A percentile compares a stretch with the other conserved stretches of the same genome.
phyloP scores from a whole-genome alignment of 2,888 invertebrate genomes.

The Netelia melanura region DNA sequence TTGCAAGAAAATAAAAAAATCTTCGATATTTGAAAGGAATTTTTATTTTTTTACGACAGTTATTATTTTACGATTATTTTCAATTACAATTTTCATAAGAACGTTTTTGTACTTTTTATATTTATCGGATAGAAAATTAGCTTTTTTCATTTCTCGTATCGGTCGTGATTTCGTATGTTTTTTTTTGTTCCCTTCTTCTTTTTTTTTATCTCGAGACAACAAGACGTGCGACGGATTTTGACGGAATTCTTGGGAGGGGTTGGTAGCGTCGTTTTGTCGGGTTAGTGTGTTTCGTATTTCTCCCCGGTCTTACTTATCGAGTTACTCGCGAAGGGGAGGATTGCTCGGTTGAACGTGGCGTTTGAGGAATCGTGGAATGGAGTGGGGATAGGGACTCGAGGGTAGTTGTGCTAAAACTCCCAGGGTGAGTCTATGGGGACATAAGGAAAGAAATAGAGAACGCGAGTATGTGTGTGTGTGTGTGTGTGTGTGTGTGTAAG shows the following conservation, averaged over 20 bases:
- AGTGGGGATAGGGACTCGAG: background rate
- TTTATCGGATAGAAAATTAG: too few relatives aligned
- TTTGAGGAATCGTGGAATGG: conserved; percentile 4
- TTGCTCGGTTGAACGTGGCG: conserved; percentile 6
- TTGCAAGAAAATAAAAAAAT: background rate
- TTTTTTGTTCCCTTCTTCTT: background rate
- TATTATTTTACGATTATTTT: too few relatives aligned
- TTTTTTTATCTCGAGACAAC: conserved; percentile 11
- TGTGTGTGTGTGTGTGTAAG: conserved; percentile 34
- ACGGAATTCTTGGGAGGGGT: conserved; percentile 14
- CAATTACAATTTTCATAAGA: too few relatives aligned
- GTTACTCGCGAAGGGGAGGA: conserved; percentile 30
- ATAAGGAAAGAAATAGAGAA: conserved; percentile 39
- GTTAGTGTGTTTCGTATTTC: conserved; percentile 30
- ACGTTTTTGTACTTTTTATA: too few relatives aligned
- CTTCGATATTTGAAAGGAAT: too few relatives aligned
- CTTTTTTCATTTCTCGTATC: too few relatives aligned
- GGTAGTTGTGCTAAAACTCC: conserved; percentile 41
- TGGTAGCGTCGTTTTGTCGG: conserved; percentile 31
- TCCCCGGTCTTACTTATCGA: conserved; percentile 48
- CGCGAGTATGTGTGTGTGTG: conserved; percentile 27
- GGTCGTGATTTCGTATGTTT: background rate
- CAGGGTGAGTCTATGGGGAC: conserved; percentile 44
- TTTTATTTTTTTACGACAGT: too few relatives aligned
- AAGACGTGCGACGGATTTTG: background rate